Percentiles rank a stretch among this genome's conserved stretches.
Evolutionary conservation across 2,113 vertebrate genomes (phyloP).

Genomic region (Labrus mixtus): DNA sequence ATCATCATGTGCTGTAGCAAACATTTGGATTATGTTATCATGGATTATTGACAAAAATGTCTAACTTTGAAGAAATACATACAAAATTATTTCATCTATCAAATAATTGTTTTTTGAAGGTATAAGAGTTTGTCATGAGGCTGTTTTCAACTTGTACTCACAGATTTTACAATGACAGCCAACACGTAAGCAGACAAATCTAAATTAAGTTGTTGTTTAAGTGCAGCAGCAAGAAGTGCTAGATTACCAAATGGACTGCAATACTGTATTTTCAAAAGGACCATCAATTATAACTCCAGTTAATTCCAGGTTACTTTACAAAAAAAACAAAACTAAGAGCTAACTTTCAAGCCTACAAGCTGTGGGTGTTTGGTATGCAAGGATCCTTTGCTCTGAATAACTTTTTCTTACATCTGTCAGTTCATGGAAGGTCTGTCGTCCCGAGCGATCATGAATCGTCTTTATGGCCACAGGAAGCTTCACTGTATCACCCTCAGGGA

Average conservation of each 20-base stretch:
- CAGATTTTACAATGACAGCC: no score
- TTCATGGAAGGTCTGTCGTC: constrained; percentile 87
- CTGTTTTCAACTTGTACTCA: not conserved
- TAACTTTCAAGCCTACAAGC: no score
- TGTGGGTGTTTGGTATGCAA: not conserved
- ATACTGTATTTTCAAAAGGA: not conserved
- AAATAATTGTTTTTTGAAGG: not conserved
- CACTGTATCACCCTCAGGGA: constrained; percentile 93
- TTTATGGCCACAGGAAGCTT: constrained; percentile 97
- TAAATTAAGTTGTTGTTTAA: no score
- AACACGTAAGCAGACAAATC: no score
- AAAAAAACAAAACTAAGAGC: no score
- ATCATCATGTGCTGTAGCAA: constrained; percentile 88
- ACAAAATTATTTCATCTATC: not conserved
- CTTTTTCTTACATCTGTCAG: constrained; percentile 88
- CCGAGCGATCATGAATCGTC: constrained; percentile 88
- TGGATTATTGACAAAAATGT: not conserved
- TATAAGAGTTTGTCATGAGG: not conserved
- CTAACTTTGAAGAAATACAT: not conserved
- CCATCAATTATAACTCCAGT: not conserved
- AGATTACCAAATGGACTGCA: not conserved
- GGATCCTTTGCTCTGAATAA: not conserved
- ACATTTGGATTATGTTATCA: not conserved
- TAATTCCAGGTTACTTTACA: no score
- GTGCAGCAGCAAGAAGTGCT: not conserved